These are phyloP conservation scores for Trichonephila clavipes DNA, from an alignment of 1,140 invertebrate species.

Conservation along the genomic window DNA sequence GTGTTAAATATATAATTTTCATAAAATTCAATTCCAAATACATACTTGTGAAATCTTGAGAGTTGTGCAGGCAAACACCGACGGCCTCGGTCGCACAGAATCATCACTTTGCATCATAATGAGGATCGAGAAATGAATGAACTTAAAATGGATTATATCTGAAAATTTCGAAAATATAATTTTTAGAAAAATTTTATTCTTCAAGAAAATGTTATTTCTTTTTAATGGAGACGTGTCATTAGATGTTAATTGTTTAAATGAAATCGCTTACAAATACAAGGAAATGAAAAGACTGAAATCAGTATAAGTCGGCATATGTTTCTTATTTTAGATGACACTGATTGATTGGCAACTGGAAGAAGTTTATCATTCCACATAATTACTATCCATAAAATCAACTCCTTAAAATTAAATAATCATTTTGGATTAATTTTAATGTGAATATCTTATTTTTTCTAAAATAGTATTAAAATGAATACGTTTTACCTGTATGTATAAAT, in stretches of 20 bases:
- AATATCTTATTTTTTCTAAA: not conserved
- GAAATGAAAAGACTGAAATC: too few species aligned
- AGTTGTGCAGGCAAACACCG: slow-evolving; percentile 62
- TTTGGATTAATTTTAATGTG: not conserved
- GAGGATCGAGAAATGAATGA: slow-evolving; percentile 31
- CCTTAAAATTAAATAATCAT: too few species aligned
- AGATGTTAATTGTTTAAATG: not conserved
- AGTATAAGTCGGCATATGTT: too few species aligned
- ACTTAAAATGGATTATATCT: not conserved
- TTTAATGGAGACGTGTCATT: slow-evolving; percentile 36
- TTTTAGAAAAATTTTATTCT: not conserved
- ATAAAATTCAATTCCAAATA: not conserved
- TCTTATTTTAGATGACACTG: too few species aligned
- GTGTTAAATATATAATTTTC: too few species aligned
- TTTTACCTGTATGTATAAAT: not conserved
- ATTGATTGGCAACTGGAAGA: too few species aligned
- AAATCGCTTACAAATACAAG: not conserved
- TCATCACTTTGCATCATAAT: slow-evolving; percentile 73
- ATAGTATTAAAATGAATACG: not conserved
- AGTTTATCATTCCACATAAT: too few species aligned
- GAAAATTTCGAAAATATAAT: not conserved
- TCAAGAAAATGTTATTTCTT: not conserved
- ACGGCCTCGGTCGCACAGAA: slow-evolving; percentile 67
- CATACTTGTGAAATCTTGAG: slow-evolving; percentile 74
- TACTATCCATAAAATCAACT: too few species aligned